These are phyloP conservation scores for Netta rufina DNA, from an alignment of 2,797 vertebrate species.

Conservation along the genomic window DNA sequence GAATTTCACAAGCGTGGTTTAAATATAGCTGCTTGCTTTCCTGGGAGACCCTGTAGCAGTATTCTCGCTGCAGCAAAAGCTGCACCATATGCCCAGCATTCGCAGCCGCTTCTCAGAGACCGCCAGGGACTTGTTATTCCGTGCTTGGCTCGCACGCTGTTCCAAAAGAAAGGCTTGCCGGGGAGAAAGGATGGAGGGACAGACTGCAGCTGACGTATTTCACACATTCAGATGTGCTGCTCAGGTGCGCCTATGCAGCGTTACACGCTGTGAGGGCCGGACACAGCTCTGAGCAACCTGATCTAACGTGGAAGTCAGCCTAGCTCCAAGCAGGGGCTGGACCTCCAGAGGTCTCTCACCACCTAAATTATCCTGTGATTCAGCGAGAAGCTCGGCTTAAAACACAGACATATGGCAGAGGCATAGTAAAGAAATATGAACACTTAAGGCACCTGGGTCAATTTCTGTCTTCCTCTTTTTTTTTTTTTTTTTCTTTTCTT, in stretches of 20 bases:
- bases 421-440: not conserved
- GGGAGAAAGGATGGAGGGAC: not conserved
- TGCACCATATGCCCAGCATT: conserved; percentile 49
- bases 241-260: not conserved
- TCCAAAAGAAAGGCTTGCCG: not conserved
- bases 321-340: not conserved
- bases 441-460: not conserved
- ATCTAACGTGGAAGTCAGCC: not conserved
- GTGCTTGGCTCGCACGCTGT: not conserved
- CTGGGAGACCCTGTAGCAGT: conserved; percentile 41
- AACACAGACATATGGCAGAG: not conserved
- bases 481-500: not conserved
- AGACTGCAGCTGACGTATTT: not conserved
- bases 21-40: conserved; percentile 59
- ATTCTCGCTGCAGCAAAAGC: conserved; percentile 44
- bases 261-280: not conserved
- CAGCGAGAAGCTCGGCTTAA: not conserved
- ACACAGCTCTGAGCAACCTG: not conserved
- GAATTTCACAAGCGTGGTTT: conserved; percentile 45
- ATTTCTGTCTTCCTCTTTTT: not conserved
- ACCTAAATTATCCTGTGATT: not conserved
- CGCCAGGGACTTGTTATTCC: not conserved
- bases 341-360: not conserved
- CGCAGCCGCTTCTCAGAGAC: not conserved
- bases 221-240: not conserved